These are phyloP conservation scores for Carollia perspicillata DNA, from an alignment of 2,113 vertebrate genomes.

Conservation along the genomic window DNA sequence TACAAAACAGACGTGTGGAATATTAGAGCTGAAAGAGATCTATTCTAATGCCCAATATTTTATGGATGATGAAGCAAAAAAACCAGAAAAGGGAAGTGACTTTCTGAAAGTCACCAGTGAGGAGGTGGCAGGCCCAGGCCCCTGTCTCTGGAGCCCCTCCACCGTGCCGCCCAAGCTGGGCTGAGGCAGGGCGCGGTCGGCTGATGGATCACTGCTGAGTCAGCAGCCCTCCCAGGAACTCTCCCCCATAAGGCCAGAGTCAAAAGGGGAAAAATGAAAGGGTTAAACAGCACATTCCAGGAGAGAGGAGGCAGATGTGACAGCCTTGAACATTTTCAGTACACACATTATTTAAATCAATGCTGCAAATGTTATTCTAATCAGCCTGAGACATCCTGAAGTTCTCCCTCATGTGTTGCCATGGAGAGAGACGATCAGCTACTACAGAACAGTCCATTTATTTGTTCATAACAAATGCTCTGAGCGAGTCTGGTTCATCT, in stretches of 20 bases:
- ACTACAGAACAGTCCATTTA: constrained; percentile 37
- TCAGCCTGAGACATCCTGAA: constrained; percentile 57
- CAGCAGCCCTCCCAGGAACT: constrained; percentile 17
- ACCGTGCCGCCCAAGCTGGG: not conserved
- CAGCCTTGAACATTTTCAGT: constrained; percentile 48
- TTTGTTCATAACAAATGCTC: constrained; percentile 60
- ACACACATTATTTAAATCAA: constrained; percentile 53
- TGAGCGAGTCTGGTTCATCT: constrained; percentile 63
- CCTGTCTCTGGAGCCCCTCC: not conserved
- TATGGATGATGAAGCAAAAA: not conserved
- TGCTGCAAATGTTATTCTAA: constrained; percentile 54
- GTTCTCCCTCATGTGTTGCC: constrained; percentile 50
- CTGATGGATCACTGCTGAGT: not conserved
- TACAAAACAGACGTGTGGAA: not conserved
- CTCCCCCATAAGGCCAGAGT: constrained; percentile 71
- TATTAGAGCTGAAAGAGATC: not conserved
- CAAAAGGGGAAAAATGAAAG: constrained; percentile 73
- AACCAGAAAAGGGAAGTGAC: not conserved
- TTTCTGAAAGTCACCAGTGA: not conserved
- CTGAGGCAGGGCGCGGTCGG: not conserved
- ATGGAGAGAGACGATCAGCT: constrained; percentile 54
- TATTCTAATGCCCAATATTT: not conserved
- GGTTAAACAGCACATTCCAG: constrained; percentile 67
- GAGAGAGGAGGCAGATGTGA: constrained; percentile 61
- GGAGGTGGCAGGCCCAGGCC: not conserved